A percentile compares a stretch with the other conserved stretches of the same genome.
phyloP scores from a whole-genome alignment of 2,113 vertebrate genomes.

The Mixornis gularis region DNA sequence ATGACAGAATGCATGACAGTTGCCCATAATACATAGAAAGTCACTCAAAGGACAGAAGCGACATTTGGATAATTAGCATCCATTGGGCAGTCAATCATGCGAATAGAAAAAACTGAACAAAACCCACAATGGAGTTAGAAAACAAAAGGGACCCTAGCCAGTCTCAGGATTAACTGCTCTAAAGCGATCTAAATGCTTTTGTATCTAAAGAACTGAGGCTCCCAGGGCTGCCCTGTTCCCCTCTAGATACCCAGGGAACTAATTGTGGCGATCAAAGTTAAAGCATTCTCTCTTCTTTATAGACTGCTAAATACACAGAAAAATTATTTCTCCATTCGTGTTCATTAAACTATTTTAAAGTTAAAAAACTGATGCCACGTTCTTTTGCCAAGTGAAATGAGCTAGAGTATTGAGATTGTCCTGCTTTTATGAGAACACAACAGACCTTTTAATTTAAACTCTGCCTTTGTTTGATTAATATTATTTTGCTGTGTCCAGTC shows the following conservation, averaged over 20 bases:
- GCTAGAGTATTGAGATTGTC: slow-evolving; percentile 44
- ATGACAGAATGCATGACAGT: slow-evolving; percentile 85
- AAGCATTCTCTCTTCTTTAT: slow-evolving; percentile 77
- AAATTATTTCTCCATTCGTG: slow-evolving; percentile 70
- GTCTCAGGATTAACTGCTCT: slow-evolving; percentile 82
- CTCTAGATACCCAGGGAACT: slow-evolving; percentile 75
- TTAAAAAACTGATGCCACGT: slow-evolving; percentile 64
- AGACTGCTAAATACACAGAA: slow-evolving; percentile 71
- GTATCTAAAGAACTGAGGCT: slow-evolving; percentile 80
- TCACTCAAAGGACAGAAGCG: slow-evolving; percentile 84
- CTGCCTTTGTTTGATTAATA: slow-evolving; percentile 63
- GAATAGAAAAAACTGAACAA: slow-evolving; percentile 81
- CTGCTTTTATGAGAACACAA: slow-evolving; percentile 47
- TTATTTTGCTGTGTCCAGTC: slow-evolving; percentile 57
- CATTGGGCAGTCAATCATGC: slow-evolving; percentile 83
- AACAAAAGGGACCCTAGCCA: slow-evolving; percentile 83
- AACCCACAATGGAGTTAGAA: slow-evolving; percentile 83
- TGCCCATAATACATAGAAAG: slow-evolving; percentile 80
- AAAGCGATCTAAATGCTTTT: slow-evolving; percentile 86
- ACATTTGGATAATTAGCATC: slow-evolving; percentile 87
- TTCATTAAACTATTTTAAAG: slow-evolving; percentile 79
- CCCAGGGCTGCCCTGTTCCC: slow-evolving; percentile 63
- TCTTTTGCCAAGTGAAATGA: slow-evolving; percentile 62
- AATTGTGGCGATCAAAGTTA: slow-evolving; percentile 80
- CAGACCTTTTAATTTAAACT: slow-evolving; percentile 42